Evolutionary conservation across 64 coral and sea anemone genomes (phyloP), one percentile per base, ranked within the genome.

Genomic region (Pocillopora verrucosa): DNA sequence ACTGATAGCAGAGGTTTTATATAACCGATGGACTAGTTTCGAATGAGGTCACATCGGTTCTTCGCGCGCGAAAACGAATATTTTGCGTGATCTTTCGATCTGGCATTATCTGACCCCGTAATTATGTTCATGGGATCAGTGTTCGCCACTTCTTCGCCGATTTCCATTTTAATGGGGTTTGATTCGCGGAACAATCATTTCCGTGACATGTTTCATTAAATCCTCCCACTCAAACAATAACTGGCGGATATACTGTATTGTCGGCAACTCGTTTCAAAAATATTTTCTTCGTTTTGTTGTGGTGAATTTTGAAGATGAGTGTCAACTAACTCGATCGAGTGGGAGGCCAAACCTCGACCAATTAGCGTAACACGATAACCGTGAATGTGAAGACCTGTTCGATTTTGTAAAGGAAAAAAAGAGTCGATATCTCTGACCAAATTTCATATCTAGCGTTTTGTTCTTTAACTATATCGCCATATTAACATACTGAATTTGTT

Each of bases 131-230:
- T 63, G 7, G 26, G 82, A 85, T 85, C 65, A 57, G 37, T n/a
- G 63, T 22, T 67, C 82, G 63, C 82, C 82, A 72, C 63, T 85
- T 85, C 82, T 68, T 70, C 13, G 38, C 36, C n/a, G 37, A 85
- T 72, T 85, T 85, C 65, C 64, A 85, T 85, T 72, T 85, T 85
- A 85, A 85, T 85, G 38, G 82, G 36, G 65, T 85, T 84, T 85
- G 63, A 65, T 85, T 85, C 82, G 64, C 82, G 56, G 63, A 85
- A 72, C 64, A 85, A 72, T 72, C 63, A 85, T 85, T 85, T 85
- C 62, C 82, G 82, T 85, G 82, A 85, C 64, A 68, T 85, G 36
- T 20, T 83, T 83, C 80, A 83, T 83, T 83, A 83, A 83, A 22
- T 62, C 80, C 68, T 83, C 37, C 82, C 82, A 85, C 82, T 72